Conservation (phyloP, 2,113 vertebrate genomes). For the Eurystomus gularis region DNA sequence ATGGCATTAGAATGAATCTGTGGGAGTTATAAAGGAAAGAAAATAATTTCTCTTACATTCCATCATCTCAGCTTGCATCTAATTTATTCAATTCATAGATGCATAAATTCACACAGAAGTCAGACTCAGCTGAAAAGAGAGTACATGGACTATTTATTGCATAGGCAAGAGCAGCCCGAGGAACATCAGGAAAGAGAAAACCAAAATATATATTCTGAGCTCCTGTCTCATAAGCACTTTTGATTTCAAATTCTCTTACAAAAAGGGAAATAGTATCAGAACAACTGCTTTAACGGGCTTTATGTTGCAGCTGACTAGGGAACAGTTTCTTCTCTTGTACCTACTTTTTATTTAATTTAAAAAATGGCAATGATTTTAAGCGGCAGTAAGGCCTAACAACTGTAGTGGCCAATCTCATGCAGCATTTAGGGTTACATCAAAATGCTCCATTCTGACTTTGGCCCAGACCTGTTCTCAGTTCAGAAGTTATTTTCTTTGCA, state of each 20-base stretch:
- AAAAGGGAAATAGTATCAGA: background rate
- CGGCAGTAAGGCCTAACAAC: background rate
- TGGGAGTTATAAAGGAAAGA: background rate
- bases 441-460: background rate
- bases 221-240: background rate
- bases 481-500: background rate
- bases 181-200: background rate
- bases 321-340: background rate
- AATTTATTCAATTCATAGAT: slow-evolving; percentile 37
- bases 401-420: background rate
- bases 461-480: background rate
- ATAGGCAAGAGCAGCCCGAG: slow-evolving; percentile 30
- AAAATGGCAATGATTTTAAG: background rate
- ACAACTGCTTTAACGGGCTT: background rate
- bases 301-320: background rate
- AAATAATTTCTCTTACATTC: slow-evolving; percentile 30
- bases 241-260: background rate
- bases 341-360: background rate
- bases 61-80: slow-evolving; percentile 38
- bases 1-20: background rate
- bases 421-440: background rate
- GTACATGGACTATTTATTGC: slow-evolving; percentile 37
- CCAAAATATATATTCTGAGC: background rate
- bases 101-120: slow-evolving; percentile 64
- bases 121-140: slow-evolving; percentile 57